Percentiles rank a stretch among this genome's conserved stretches.
These are phyloP conservation scores for Anabas testudineus DNA, from an alignment of 2,797 vertebrate species.

Conservation along the genomic window DNA sequence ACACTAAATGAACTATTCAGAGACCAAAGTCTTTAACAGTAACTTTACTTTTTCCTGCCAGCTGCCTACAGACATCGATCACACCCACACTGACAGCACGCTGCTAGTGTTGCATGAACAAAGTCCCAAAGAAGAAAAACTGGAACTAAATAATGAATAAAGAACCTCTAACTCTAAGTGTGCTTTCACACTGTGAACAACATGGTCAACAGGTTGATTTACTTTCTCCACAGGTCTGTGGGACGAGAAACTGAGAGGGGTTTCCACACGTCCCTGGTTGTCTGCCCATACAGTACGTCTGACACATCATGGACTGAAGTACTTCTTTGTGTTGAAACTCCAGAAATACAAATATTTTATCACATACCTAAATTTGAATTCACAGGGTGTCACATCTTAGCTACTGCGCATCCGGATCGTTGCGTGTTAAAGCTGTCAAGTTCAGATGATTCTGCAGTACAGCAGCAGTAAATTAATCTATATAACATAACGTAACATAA, in stretches of 20 bases:
- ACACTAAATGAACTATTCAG: constrained; percentile 45
- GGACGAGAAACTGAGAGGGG: neutral
- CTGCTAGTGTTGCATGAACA: constrained; percentile 10
- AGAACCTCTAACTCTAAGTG: constrained; percentile 1
- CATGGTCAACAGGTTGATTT: neutral
- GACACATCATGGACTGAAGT: too few relatives aligned
- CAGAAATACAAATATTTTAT: too few relatives aligned
- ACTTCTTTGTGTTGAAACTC: too few relatives aligned
- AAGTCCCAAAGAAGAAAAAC: constrained; percentile 9
- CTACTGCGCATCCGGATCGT: too few relatives aligned
- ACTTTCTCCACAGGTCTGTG: neutral
- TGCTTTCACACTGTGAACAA: constrained; percentile 7
- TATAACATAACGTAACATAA: too few relatives aligned
- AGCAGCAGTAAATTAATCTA: too few relatives aligned
- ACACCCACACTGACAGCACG: constrained; percentile 37
- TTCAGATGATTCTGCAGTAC: too few relatives aligned
- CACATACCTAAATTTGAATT: too few relatives aligned
- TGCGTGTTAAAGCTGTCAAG: too few relatives aligned
- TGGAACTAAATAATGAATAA: neutral
- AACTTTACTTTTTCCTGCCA: constrained; percentile 39
- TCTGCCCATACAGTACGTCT: too few relatives aligned
- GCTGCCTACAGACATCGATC: constrained; percentile 55
- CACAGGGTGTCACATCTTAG: too few relatives aligned
- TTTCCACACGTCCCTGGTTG: neutral
- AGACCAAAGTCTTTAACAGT: constrained; percentile 50